phyloP scores from a whole-genome alignment of 2,888 invertebrate genomes.

The Archips xylosteana region DNA sequence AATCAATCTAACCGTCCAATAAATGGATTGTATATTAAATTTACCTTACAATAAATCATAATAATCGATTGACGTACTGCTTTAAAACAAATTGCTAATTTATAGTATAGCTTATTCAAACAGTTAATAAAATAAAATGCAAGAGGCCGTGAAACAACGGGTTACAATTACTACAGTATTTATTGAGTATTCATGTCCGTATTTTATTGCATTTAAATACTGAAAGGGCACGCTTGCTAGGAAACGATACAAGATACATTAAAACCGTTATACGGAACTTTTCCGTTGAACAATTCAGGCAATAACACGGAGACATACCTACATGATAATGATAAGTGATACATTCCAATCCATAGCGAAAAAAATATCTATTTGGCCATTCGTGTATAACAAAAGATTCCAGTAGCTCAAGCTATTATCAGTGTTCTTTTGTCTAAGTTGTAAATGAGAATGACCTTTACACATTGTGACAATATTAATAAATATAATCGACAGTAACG shows the following conservation, averaged over 20 bases:
- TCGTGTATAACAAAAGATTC: constrained; percentile 2
- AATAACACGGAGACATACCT: constrained; percentile 23
- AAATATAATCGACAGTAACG: constrained; percentile 71
- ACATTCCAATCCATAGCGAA: constrained; percentile 8
- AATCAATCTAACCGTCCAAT: constrained; percentile 56
- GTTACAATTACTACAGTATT: constrained; percentile 32
- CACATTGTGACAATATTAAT: constrained; percentile 59
- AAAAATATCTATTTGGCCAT: background rate
- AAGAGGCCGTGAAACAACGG: constrained; percentile 11
- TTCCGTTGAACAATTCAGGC: constrained; percentile 24
- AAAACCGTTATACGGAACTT: constrained; percentile 34
- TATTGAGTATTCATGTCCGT: constrained; percentile 26
- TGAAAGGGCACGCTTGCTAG: constrained; percentile 28
- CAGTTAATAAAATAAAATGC: constrained; percentile 10
- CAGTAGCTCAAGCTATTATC: constrained; percentile 18
- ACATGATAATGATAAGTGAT: constrained; percentile 12
- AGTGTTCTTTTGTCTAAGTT: constrained; percentile 29
- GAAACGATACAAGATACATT: constrained; percentile 12
- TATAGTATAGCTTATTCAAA: constrained; percentile 18
- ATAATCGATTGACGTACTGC: constrained; percentile 10
- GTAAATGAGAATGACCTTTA: constrained; percentile 52
- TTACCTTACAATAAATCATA: constrained; percentile 19
- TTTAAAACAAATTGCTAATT: constrained; percentile 15
- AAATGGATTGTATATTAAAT: constrained; percentile 13
- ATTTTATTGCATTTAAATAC: constrained; percentile 23